Base-by-base conservation (phyloP, 2,888 invertebrate genomes). In the Euproctis similis region DNA sequence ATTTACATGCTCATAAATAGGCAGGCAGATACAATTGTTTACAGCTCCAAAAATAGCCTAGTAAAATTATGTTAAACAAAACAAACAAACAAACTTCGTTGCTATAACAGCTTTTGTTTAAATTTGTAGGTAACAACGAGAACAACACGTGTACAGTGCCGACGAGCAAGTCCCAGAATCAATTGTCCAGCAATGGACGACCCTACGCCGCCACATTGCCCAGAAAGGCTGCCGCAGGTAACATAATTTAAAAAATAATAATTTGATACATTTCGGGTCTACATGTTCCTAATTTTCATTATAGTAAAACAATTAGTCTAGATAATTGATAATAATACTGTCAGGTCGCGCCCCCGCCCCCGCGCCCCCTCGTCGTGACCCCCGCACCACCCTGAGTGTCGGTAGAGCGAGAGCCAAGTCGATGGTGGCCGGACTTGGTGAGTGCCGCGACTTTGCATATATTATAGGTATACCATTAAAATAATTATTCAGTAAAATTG, bases 351-450 rank as follows among this genome's bases (percentile, higher is more conserved):
- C 91, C 37, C 91, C 93, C 28, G 97, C 96, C 4, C 98, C 98
- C 0, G 88, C 93, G 61, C 97, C 97, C 3, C 98, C 98, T 0
- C 88, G 96, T 12, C 88, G 98, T 25, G 97, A 98, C 78, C 98
- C 98, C 5, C 92, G 93, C 66, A 98, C 98, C 0, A 96, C 96
- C 1, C 85, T 98, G 21, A 96, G 97, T 64, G 95, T 96, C 39
- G 96, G 97, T 6, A 87, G 96, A 24, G 95, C 96, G 8, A 85
- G 96, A 39, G 96, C 97, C 27, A 92, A 94, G 63, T 95, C 96
- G 14, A 94, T 97, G 93, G 95, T 96, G 3, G 96, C 96, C 4
- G 96, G 95, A 26, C 85, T 95, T 46, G 92, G 92, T 91, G 66
- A 65, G 67, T 38, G n/a, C n/a, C n/a, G n/a, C n/a, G n/a, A n/a